phyloP scores from a whole-genome alignment of 2,888 invertebrate genomes.

The Sinhomidia bicolor region DNA sequence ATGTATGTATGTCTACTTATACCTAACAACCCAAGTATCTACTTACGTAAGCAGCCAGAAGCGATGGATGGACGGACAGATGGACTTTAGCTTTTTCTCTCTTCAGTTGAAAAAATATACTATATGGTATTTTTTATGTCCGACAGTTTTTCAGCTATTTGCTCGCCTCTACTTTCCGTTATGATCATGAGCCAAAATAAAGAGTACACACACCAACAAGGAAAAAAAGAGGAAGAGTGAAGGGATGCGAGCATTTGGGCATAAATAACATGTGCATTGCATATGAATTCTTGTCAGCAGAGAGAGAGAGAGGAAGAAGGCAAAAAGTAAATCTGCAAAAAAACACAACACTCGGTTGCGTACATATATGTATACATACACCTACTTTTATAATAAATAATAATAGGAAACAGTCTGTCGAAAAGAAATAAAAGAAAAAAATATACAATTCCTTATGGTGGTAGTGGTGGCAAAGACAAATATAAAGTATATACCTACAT shows the following conservation, averaged over 20 bases:
- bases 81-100: constrained; percentile 55
- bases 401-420: neutral
- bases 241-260: constrained; percentile 49
- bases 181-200: constrained; percentile 68
- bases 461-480: no score
- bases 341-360: neutral
- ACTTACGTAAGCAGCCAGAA: constrained; percentile 20
- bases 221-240: constrained; percentile 55
- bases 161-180: constrained; percentile 51
- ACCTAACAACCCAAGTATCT: no score
- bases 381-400: neutral
- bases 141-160: constrained; percentile 21
- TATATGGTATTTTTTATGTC: constrained; percentile 47
- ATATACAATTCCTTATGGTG: no score
- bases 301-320: no score
- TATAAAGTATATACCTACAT: no score
- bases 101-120: constrained; percentile 53
- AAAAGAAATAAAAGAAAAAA: neutral
- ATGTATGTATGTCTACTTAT: neutral
- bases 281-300: constrained; percentile 38
- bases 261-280: constrained; percentile 63
- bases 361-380: neutral
- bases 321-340: constrained; percentile 54
- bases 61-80: constrained; percentile 62
- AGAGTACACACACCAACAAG: no score